These are phyloP conservation scores for Lagria hirta DNA, from an alignment of 2,888 invertebrate genomes.

Conservation along the genomic window DNA sequence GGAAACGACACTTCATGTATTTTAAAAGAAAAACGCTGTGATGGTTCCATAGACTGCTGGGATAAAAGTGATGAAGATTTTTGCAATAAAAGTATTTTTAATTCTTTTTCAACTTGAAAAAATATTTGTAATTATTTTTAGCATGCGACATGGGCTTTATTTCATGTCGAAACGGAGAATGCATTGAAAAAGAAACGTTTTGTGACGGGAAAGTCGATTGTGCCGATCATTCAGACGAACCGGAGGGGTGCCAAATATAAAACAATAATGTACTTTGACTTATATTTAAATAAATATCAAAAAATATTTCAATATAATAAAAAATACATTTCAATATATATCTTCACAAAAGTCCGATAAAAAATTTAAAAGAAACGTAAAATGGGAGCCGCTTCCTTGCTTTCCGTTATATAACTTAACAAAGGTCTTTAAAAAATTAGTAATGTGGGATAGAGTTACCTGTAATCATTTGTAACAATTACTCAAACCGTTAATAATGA, in stretches of 20 bases:
- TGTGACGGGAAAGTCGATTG: slow-evolving; percentile 71
- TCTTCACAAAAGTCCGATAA: slow-evolving; percentile 44
- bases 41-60: slow-evolving; percentile 76
- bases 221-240: slow-evolving; percentile 68
- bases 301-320: no score
- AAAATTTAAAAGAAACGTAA: slow-evolving; percentile 42
- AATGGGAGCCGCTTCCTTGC: slow-evolving; percentile 33
- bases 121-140: no score
- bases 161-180: slow-evolving; percentile 63
- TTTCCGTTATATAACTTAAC: slow-evolving; percentile 31
- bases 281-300: slow-evolving; percentile 14
- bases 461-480: slow-evolving; percentile 29
- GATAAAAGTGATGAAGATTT: slow-evolving; percentile 74
- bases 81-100: slow-evolving; percentile 63
- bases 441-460: slow-evolving; percentile 36
- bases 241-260: slow-evolving; percentile 54
- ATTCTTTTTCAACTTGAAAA: no score
- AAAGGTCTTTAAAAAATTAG: slow-evolving; percentile 39
- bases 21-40: slow-evolving; percentile 66
- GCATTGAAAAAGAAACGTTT: slow-evolving; percentile 61
- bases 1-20: slow-evolving; percentile 74
- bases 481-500: no score
- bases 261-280: background rate
- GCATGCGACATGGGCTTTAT: slow-evolving; percentile 36
- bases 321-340: slow-evolving; percentile 28